Evolutionary conservation across 1,140 invertebrate species (phyloP).

Genomic region (Hyles euphorbiae): DNA sequence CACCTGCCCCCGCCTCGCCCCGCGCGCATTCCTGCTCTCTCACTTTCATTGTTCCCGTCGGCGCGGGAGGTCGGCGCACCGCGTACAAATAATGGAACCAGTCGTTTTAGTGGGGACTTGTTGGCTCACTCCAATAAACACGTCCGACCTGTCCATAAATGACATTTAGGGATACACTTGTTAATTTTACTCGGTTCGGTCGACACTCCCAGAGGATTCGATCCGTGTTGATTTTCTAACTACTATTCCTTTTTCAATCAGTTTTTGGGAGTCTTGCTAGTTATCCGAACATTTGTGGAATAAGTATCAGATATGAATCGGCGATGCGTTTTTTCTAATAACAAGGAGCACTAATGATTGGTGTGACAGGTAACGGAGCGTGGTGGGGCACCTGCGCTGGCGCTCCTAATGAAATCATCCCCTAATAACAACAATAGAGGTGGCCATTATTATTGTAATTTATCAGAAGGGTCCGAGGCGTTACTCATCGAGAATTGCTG

Average conservation of each 20-base stretch:
- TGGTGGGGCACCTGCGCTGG: conserved; percentile 35
- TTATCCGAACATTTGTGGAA: too few species aligned
- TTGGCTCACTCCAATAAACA: conserved; percentile 61
- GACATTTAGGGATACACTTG: conserved; percentile 52
- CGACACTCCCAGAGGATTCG: conserved; percentile 3
- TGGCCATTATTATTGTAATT: conserved; percentile 58
- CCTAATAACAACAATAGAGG: conserved; percentile 48
- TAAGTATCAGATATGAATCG: background rate
- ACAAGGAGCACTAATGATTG: conserved; percentile 32
- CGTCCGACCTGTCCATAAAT: conserved; percentile 51
- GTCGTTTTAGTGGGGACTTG: conserved; percentile 54
- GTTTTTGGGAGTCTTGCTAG: too few species aligned
- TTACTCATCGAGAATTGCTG: conserved; percentile 33
- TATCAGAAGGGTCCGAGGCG: conserved; percentile 39
- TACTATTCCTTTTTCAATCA: too few species aligned
- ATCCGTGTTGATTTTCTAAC: too few species aligned
- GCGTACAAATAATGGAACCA: conserved; percentile 63
- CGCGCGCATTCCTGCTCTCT: conserved; percentile 65
- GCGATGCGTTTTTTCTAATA: conserved; percentile 11
- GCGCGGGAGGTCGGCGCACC: conserved; percentile 66
- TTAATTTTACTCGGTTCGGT: conserved; percentile 20
- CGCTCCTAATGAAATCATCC: conserved; percentile 56
- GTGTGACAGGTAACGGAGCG: conserved; percentile 35
- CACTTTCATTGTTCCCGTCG: conserved; percentile 71
- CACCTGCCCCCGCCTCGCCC: conserved; percentile 27